phyloP scores from a whole-genome alignment of 53 echinoderm and acorn worm species.

The Temnopleurus reevesii region DNA sequence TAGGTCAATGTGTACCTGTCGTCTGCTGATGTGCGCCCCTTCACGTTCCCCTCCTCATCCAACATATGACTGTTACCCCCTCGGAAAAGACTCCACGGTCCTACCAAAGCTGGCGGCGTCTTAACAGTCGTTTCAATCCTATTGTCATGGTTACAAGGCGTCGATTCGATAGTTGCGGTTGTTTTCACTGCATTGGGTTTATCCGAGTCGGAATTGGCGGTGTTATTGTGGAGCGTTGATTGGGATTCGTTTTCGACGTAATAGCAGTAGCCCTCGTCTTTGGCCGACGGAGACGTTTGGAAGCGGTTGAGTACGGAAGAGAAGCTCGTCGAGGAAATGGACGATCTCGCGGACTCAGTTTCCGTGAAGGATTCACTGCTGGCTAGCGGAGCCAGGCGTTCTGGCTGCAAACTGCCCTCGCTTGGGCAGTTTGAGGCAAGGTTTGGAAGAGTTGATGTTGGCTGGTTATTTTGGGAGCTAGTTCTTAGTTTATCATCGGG shows the following conservation, averaged over 20 bases:
- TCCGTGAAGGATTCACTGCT: constrained; percentile 87
- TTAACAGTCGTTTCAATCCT: background rate
- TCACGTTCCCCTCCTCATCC: constrained; percentile 79
- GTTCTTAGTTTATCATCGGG: constrained; percentile 41
- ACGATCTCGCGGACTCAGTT: constrained; percentile 65
- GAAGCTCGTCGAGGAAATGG: constrained; percentile 45
- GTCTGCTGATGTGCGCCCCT: constrained; percentile 74
- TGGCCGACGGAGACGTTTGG: background rate
- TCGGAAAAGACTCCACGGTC: constrained; percentile 45
- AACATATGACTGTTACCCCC: constrained; percentile 70
- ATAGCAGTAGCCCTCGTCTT: constrained; percentile 88
- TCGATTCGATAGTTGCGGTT: constrained; percentile 48
- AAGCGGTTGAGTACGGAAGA: constrained; percentile 44
- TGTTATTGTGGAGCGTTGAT: constrained; percentile 28
- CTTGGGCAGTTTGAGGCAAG: constrained; percentile 22
- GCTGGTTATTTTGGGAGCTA: background rate
- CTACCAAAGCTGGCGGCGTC: background rate
- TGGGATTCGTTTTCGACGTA: constrained; percentile 79
- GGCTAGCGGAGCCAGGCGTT: constrained; percentile 77
- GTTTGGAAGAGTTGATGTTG: background rate
- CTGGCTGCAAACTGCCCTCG: background rate
- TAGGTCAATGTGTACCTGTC: constrained; percentile 84
- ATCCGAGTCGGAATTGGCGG: constrained; percentile 27
- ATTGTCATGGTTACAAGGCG: constrained; percentile 41
- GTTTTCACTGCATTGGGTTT: constrained; percentile 33